Percentiles rank a stretch among this genome's conserved stretches.
Evolutionary conservation across 2,888 invertebrate species (phyloP).

Genomic region (Brachyptera risi): DNA sequence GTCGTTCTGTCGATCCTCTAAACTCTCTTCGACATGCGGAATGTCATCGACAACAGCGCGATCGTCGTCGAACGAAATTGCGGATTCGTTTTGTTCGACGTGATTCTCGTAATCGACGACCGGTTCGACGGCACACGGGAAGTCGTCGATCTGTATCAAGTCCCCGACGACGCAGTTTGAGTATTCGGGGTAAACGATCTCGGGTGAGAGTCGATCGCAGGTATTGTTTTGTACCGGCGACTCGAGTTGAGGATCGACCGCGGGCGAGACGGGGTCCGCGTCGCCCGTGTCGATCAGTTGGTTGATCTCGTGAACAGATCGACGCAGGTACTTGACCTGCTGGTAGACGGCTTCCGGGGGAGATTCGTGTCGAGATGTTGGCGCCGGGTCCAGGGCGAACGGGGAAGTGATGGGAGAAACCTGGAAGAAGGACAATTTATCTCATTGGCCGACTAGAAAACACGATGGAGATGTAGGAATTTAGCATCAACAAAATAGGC

Average conservation of each 20-base stretch:
- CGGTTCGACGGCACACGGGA: background rate
- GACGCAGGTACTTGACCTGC: conserved; percentile 69
- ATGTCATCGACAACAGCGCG: background rate
- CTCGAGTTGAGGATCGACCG: too few species aligned
- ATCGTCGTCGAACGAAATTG: background rate
- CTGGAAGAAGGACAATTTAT: background rate
- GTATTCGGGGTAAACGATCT: background rate
- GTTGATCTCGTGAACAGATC: conserved; percentile 72
- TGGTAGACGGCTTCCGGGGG: conserved; percentile 57
- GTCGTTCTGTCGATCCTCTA: too few species aligned
- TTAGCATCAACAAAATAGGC: too few species aligned
- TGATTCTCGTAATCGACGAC: background rate
- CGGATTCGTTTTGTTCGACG: background rate
- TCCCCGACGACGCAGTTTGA: background rate
- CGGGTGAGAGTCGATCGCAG: background rate
- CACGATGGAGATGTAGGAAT: too few species aligned
- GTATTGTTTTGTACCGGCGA: too few species aligned
- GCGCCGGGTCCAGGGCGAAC: background rate
- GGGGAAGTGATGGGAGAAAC: background rate
- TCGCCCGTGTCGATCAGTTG: conserved; percentile 48
- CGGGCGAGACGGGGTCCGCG: background rate
- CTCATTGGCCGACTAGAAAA: too few species aligned
- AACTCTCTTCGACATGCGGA: background rate
- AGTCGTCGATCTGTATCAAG: background rate
- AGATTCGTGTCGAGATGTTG: background rate